A percentile compares a stretch with the other conserved stretches of the same genome.
These are phyloP conservation scores for Pomacea canaliculata DNA, from an alignment of 2,888 invertebrate genomes.

Conservation along the genomic window DNA sequence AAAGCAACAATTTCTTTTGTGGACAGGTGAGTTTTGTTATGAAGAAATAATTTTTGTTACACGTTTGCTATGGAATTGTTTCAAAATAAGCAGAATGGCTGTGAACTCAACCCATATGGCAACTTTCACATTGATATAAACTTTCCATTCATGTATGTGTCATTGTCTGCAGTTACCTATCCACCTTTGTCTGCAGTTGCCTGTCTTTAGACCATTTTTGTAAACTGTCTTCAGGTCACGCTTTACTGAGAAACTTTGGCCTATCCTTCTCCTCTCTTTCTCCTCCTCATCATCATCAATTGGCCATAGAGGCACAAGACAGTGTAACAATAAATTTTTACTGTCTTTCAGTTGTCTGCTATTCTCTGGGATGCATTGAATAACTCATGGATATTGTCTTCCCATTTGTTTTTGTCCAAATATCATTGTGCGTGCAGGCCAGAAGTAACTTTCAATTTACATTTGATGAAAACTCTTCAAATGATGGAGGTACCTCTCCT, in stretches of 20 bases:
- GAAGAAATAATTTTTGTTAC: background rate
- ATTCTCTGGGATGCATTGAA: background rate
- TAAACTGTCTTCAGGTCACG: too few relatives aligned
- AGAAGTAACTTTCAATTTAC: conserved; percentile 74
- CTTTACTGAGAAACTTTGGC: too few relatives aligned
- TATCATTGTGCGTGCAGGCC: conserved; percentile 60
- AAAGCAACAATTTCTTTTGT: conserved; percentile 72
- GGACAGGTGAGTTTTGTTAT: conserved; percentile 66
- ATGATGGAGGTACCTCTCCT: conserved; percentile 74
- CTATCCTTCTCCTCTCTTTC: too few relatives aligned
- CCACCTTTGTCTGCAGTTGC: too few relatives aligned
- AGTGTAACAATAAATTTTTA: too few relatives aligned
- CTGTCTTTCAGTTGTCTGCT: background rate
- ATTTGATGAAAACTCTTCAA: conserved; percentile 71
- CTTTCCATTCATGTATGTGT: too few relatives aligned
- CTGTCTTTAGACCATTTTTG: too few relatives aligned
- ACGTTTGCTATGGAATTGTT: background rate
- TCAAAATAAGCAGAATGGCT: background rate
- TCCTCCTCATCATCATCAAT: too few relatives aligned
- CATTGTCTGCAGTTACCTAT: too few relatives aligned
- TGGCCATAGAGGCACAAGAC: too few relatives aligned
- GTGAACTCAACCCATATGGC: background rate
- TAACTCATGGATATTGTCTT: background rate
- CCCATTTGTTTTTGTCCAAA: background rate
- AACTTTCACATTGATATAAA: too few relatives aligned